Evolutionary conservation across 2,113 vertebrate species (phyloP), one percentile per base, ranked within the genome.

Genomic region (Dunckerocampus dactyliophorus): DNA sequence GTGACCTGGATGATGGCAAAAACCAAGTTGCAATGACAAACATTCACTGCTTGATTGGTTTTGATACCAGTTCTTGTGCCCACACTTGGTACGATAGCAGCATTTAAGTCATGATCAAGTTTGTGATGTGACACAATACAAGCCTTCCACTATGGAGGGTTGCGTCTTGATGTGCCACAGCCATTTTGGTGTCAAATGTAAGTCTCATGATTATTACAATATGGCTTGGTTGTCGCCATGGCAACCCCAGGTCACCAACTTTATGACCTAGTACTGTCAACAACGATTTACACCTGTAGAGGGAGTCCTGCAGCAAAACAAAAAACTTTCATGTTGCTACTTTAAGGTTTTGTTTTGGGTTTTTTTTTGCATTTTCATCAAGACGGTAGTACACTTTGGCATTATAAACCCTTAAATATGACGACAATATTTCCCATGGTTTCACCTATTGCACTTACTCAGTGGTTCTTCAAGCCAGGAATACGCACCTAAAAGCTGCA

Each of bases 11-110:
- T 80, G 85, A 85, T 75, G 34, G 63, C 46, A n/a, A 34, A 16
- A 74, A 89, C 77, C 21, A 31, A 31, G 22, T 5, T 7, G 59
- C 59, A 39, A 65, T 67, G 71, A 74, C 75, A 89, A 87, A 89
- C 85, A 89, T 84, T 82, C 81, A 66, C 68, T 57, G n/a, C 24
- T 22, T 49, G 47, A 21, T 22, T 51, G 52, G 52, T 13, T 55
- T 55, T 55, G 31, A 39, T 16, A 55, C n/a, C 31, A 2, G 31
- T 37, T 19, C 20, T 50, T 24, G 22, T 16, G 1, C 14, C 11
- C 6, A 51, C 21, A 12, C 2, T 16, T 24, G 6, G 15, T 17
- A 28, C 6, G 7, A n/a, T 11, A 17, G 19, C 11, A 39, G 17
- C 3, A 11, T 34, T 54, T 34, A n/a, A 54, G 28, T 37, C 2